These are phyloP conservation scores for Engraulis encrasicolus DNA, from an alignment of 2,113 vertebrate species.

Conservation along the genomic window DNA sequence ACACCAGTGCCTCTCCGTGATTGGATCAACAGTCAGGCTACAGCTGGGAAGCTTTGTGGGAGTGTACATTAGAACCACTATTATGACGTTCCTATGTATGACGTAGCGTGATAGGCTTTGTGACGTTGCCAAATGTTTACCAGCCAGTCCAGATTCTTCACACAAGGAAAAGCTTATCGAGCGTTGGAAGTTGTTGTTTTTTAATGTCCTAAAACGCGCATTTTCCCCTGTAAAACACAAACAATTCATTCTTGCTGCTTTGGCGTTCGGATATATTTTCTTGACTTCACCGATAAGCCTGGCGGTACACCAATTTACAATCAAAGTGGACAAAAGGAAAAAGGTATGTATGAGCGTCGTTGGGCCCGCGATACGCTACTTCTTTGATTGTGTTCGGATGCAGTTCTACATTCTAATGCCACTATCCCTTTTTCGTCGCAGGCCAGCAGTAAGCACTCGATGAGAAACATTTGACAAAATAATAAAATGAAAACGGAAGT, in stretches of 20 bases:
- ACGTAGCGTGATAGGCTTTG: slow-evolving; percentile 17
- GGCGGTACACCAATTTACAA: background rate
- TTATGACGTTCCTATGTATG: background rate
- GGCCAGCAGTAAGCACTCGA: background rate
- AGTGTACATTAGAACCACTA: background rate
- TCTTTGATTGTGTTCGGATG: background rate
- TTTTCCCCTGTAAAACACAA: background rate
- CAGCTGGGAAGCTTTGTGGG: background rate
- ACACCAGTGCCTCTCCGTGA: no score
- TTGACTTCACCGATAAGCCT: background rate
- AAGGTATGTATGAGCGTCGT: background rate
- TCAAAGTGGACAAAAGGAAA: slow-evolving; percentile 1
- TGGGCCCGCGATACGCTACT: background rate
- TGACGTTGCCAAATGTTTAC: slow-evolving; percentile 21
- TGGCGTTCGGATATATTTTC: background rate
- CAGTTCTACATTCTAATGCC: background rate
- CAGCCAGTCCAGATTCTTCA: slow-evolving; percentile 8
- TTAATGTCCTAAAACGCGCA: background rate
- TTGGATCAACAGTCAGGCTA: no score
- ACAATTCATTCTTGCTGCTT: no score
- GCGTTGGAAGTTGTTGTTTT: slow-evolving; percentile 12
- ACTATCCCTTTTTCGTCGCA: background rate
- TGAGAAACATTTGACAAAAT: background rate
- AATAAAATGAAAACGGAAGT: slow-evolving; percentile 76
- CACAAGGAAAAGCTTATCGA: background rate